Evolutionary conservation across 2,888 invertebrate genomes (phyloP), one percentile per base, ranked within the genome.

Genomic region (Acanthoscelides obtectus): DNA sequence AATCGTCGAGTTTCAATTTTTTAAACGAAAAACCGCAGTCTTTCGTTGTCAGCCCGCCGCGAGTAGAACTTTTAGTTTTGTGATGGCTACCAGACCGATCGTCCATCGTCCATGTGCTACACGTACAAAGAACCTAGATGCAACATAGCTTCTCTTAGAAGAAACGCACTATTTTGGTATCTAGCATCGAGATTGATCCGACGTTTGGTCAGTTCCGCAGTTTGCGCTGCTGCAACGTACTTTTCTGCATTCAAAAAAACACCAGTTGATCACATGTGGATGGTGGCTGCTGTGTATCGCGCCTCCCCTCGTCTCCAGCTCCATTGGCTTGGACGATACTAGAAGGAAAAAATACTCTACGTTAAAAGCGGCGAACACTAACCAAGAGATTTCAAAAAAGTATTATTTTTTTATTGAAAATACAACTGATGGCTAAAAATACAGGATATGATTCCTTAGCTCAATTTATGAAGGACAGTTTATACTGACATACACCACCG

Each of bases 281-380:
- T 96, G 74, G 97, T 96, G 71, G 97, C 96, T 64, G 96, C 96
- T 22, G 96, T 96, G 87, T 97, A 97, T 81, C 96, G 92, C 12
- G 96, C 96, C 85, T 96, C 96, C 17, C 96, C 96, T 81, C 95
- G 90, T 80, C 94, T 89, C 94, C 96, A 96, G 80, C 93, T 92
- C 96, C 96, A 96, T 79, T 96, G 95, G 79, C 94, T 95, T 75
- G 98, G 98, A 76, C 97, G 97, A 85, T 97, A 97, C 97, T 98
- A 88, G 76, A 88, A 86, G 73, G 73, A 74, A 79, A 74, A 75
- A 76, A 79, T 69, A 74, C 71, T n/a, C n/a, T n/a, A n/a, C n/a
- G n/a, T n/a, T n/a, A n/a, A n/a, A n/a, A n/a, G n/a, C n/a, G n/a
- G n/a, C n/a, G n/a, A n/a, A n/a, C n/a, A n/a, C n/a, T n/a, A n/a